Percentiles rank a stretch among this genome's conserved stretches.
Conservation (phyloP, 2,888 invertebrate genomes). For the Pegoplata infirma region DNA sequence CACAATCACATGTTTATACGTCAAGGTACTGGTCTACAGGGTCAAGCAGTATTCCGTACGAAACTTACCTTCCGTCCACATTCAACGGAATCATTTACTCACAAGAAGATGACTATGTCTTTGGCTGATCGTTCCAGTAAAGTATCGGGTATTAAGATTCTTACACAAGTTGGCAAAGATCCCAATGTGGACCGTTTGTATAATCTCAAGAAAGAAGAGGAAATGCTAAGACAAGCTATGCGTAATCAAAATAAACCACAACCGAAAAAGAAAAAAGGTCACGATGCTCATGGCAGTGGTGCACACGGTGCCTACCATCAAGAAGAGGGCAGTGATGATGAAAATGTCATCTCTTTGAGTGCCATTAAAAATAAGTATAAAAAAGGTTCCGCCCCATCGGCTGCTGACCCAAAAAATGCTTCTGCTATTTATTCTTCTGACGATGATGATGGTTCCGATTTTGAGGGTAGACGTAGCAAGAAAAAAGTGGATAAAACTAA, state of each 20-base stretch:
- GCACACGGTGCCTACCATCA: conserved; percentile 79
- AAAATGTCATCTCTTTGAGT: conserved; percentile 92
- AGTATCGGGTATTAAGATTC: conserved; percentile 95
- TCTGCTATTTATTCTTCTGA: conserved; percentile 92
- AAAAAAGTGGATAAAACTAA: conserved; percentile 85
- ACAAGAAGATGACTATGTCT: conserved; percentile 98
- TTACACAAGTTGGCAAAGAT: conserved; percentile 88
- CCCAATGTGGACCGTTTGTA: conserved; percentile 95
- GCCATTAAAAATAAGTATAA: conserved; percentile 98
- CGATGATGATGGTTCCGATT: conserved; percentile 86
- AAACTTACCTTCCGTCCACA: conserved; percentile 98
- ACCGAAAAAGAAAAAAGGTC: conserved; percentile 77
- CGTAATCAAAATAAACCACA: conserved; percentile 81
- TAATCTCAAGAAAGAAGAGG: conserved; percentile 98
- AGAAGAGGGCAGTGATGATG: conserved; percentile 94
- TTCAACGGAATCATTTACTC: conserved; percentile 99
- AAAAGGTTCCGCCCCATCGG: conserved; percentile 72
- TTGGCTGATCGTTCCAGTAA: conserved; percentile 96
- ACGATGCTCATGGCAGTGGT: conserved; percentile 76
- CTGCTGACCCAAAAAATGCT: conserved; percentile 67
- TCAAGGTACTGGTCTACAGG: conserved; percentile 94
- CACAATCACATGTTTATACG: conserved; percentile 98
- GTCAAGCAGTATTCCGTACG: conserved; percentile 97
- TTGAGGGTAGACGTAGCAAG: conserved; percentile 86
- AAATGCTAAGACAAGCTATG: conserved; percentile 93